These are phyloP conservation scores for Megathymus violae DNA, from an alignment of 1,140 invertebrate genomes.

Conservation along the genomic window DNA sequence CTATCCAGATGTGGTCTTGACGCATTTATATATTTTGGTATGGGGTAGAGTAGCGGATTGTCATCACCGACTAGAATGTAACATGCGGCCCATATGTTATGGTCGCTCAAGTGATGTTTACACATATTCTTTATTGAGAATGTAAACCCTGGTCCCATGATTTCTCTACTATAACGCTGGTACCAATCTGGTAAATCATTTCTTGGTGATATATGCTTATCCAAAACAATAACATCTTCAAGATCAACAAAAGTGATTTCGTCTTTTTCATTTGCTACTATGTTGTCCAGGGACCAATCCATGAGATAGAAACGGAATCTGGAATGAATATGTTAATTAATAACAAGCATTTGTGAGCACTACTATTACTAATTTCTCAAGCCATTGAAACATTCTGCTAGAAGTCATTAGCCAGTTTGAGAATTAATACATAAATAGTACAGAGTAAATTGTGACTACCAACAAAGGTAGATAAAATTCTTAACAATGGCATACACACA, in stretches of 20 bases:
- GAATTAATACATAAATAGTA: too few species aligned
- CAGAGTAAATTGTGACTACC: too few species aligned
- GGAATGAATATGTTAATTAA: conserved; percentile 38
- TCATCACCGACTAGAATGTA: conserved; percentile 70
- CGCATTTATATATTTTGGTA: conserved; percentile 61
- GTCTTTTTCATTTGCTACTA: conserved; percentile 73
- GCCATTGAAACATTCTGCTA: too few species aligned
- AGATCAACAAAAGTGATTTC: conserved; percentile 73
- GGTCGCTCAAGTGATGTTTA: conserved; percentile 74
- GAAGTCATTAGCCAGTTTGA: too few species aligned
- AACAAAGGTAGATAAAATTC: too few species aligned
- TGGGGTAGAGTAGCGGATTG: conserved; percentile 63
- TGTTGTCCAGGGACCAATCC: conserved; percentile 79
- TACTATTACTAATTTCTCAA: too few species aligned
- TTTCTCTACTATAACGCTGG: conserved; percentile 61
- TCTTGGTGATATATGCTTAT: conserved; percentile 70
- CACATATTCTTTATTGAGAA: conserved; percentile 76
- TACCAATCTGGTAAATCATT: conserved; percentile 70
- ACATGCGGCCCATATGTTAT: conserved; percentile 76
- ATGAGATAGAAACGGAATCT: conserved; percentile 78
- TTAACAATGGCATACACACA: too few species aligned
- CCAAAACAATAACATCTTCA: conserved; percentile 71
- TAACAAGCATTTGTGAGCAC: too few species aligned
- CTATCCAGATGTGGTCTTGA: conserved; percentile 62
- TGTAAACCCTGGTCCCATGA: conserved; percentile 58